These are phyloP conservation scores for Ptychoptera albimana DNA, from an alignment of 2,888 invertebrate genomes.

Conservation along the genomic window DNA sequence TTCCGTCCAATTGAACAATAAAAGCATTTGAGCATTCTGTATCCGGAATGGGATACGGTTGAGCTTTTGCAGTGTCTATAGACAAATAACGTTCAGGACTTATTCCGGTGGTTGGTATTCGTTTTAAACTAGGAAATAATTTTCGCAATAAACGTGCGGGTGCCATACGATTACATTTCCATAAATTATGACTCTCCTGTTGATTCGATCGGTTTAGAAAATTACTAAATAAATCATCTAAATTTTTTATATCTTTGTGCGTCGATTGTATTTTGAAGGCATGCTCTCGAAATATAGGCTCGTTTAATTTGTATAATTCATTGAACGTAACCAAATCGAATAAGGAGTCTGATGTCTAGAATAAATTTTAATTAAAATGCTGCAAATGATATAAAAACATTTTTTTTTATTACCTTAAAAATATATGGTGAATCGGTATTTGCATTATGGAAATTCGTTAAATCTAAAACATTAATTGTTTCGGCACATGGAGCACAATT, in stretches of 20 bases:
- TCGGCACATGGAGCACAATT: constrained; percentile 72
- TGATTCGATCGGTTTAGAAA: constrained; percentile 19
- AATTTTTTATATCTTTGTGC: constrained; percentile 22
- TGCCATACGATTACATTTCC: constrained; percentile 62
- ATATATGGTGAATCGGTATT: constrained; percentile 32
- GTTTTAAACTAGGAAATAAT: constrained; percentile 52
- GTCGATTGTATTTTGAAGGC: constrained; percentile 35
- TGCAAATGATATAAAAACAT: background rate
- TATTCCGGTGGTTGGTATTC: constrained; percentile 55
- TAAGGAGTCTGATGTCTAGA: constrained; percentile 40
- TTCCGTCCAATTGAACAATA: constrained; percentile 54
- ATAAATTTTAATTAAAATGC: constrained; percentile 7
- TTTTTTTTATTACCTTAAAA: constrained; percentile 32
- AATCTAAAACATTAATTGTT: constrained; percentile 48
- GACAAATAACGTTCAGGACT: constrained; percentile 62
- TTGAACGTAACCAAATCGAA: constrained; percentile 38
- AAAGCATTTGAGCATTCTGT: constrained; percentile 72
- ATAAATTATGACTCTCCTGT: constrained; percentile 23
- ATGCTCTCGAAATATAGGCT: constrained; percentile 44
- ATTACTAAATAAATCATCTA: constrained; percentile 26
- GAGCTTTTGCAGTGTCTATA: constrained; percentile 53
- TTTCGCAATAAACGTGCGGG: constrained; percentile 53
- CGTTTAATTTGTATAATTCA: constrained; percentile 40
- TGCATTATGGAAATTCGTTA: constrained; percentile 30
- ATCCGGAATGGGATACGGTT: constrained; percentile 52